Conservation (phyloP, 2,113 vertebrate species). For the Odocoileus hemionus region DNA sequence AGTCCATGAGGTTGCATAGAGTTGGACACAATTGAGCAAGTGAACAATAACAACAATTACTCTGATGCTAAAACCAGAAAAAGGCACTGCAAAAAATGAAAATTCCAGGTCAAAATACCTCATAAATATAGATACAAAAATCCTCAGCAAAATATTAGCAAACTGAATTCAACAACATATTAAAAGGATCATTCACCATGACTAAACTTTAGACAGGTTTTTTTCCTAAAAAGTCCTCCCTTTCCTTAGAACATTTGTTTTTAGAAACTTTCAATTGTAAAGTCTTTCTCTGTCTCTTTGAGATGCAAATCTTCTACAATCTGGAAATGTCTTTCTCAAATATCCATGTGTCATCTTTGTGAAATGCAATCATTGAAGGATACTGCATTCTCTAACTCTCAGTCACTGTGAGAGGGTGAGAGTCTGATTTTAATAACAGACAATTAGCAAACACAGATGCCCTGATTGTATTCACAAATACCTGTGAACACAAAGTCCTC, state of each 20-base stretch:
- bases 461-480: not conserved
- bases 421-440: not conserved
- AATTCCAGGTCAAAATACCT: not conserved
- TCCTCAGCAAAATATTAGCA: not conserved
- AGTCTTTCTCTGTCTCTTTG: not conserved
- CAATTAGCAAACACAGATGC: not conserved
- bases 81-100: not conserved
- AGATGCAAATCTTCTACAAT: not conserved
- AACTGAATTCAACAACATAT: not conserved
- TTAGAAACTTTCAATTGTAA: not conserved
- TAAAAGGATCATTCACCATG: not conserved
- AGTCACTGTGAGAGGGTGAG: not conserved
- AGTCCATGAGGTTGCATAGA: not conserved
- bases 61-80: not conserved
- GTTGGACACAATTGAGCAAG: fast-evolving
- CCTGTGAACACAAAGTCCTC: not conserved
- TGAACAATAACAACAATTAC: not conserved
- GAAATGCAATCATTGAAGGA: not conserved
- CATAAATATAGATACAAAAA: not conserved
- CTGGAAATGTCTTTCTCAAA: not conserved
- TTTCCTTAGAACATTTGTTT: not conserved
- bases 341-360: not conserved
- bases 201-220: not conserved
- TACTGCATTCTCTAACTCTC: not conserved
- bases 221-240: not conserved